Evolutionary conservation across 2,797 vertebrate species (phyloP).

Genomic region (Enteromius mattozi): DNA sequence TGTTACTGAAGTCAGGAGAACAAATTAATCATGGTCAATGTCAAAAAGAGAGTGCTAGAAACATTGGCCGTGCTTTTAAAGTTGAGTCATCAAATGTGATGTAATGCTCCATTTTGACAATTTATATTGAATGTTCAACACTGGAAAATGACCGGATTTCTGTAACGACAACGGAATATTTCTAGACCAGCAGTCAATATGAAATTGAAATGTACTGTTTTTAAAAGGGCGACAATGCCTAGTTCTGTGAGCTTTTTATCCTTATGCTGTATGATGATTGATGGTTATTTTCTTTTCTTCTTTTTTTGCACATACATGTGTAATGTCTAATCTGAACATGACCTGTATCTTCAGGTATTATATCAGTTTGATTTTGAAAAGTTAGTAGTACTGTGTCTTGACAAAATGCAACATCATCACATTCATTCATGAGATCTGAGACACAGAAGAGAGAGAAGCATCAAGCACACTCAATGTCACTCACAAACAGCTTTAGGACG

Average conservation of each 20-base stretch:
- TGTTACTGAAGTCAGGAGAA: constrained; percentile 46
- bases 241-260: too few relatives aligned
- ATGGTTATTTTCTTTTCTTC: neutral
- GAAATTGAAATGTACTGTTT: neutral
- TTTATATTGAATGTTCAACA: constrained; percentile 1
- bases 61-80: constrained; percentile 11
- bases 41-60: constrained; percentile 27
- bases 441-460: neutral
- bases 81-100: constrained; percentile 28
- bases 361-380: neutral
- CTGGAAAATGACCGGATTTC: neutral
- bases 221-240: too few relatives aligned
- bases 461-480: neutral
- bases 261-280: neutral
- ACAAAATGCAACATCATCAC: neutral
- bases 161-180: neutral
- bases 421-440: neutral
- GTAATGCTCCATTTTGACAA: neutral
- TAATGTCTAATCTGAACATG: neutral
- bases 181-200: neutral
- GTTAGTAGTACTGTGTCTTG: neutral
- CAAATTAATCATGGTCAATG: constrained; percentile 46
- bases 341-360: neutral
- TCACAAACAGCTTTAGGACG: neutral
- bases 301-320: neutral